Evolutionary conservation across 2,797 vertebrate genomes (phyloP).

Genomic region (Tolypeutes matacus): DNA sequence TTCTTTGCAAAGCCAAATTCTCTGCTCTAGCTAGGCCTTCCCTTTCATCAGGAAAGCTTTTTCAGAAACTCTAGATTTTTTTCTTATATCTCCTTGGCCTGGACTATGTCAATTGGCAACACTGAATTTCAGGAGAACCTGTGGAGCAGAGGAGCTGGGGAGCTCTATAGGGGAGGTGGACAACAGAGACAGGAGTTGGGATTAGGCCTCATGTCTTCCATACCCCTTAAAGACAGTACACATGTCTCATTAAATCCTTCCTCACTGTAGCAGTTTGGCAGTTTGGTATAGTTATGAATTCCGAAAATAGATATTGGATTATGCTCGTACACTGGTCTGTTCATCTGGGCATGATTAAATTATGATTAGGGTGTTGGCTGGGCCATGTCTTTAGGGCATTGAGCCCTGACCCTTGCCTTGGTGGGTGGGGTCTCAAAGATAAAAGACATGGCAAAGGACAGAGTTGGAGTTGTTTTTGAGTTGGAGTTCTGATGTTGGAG

Average conservation of each 20-base stretch:
- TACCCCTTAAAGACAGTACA: not conserved
- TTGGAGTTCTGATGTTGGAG: too few relatives aligned
- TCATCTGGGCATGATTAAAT: too few relatives aligned
- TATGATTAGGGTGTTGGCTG: too few relatives aligned
- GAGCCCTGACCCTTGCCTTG: too few relatives aligned
- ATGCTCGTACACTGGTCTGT: too few relatives aligned
- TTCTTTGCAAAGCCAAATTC: not conserved
- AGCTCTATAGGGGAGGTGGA: not conserved
- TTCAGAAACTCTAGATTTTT: not conserved
- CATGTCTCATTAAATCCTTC: not conserved
- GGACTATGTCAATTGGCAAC: not conserved
- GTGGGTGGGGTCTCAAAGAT: too few relatives aligned
- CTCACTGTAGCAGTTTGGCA: not conserved
- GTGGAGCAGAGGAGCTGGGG: too few relatives aligned
- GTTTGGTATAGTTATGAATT: too few relatives aligned
- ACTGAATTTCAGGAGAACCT: not conserved
- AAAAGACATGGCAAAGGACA: too few relatives aligned
- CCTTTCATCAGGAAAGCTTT: conserved; percentile 2
- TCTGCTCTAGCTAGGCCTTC: not conserved
- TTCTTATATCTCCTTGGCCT: not conserved
- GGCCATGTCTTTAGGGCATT: too few relatives aligned
- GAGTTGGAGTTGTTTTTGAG: too few relatives aligned
- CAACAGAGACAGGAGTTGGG: not conserved
- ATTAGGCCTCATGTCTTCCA: not conserved
- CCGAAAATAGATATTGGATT: too few relatives aligned